Evolutionary conservation across 1,140 invertebrate species (phyloP), one percentile per base, ranked within the genome.

Genomic region (Anoplophora glabripennis): DNA sequence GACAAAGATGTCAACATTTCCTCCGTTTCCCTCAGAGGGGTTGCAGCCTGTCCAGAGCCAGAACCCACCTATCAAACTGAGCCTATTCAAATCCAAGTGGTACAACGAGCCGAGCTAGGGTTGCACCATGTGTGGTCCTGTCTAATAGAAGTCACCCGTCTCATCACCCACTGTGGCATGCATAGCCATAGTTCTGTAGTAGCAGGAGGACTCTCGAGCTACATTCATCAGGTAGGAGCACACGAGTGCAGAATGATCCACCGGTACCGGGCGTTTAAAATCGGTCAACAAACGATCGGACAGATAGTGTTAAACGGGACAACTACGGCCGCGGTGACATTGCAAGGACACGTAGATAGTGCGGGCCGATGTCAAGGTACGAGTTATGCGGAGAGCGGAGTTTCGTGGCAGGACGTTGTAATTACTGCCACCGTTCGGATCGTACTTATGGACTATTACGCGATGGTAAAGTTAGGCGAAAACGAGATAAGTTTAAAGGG

Each of bases 161-260:
- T 57, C 8, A 61, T 61, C 10, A 55, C 17, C 15, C 36, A 57
- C 33, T 61, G 59, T 42, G 59, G 59, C 8, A 56, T 59, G 57
- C 52, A 52, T 34, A 58, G 56, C 47, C 57, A 59, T 15, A 34
- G 45, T 40, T 46, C 44, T 15, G 44, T 46, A 46, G 44, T 46
- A 44, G 33, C 33, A 5, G 14, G 17, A 18, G 36, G 56, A 35
- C 15, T 52, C 41, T 49, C 15, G 3, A 38, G 21, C 11, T 52
- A 28, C 14, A 18, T 52, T 7, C 37, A 58, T n/a, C 34, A n/a
- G 9, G 10, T 38, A 10, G 46, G 56, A 7, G n/a, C 15, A 17
- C 17, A 51, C 10, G 56, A 42, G 9, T 58, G 56, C 33, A 1
- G 11, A 9, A 34, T 38, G 7, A 17, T 58, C 10, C 56, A 58